Evolutionary conservation across 2,888 invertebrate genomes (phyloP).

Genomic region (Pterostichus niger): DNA sequence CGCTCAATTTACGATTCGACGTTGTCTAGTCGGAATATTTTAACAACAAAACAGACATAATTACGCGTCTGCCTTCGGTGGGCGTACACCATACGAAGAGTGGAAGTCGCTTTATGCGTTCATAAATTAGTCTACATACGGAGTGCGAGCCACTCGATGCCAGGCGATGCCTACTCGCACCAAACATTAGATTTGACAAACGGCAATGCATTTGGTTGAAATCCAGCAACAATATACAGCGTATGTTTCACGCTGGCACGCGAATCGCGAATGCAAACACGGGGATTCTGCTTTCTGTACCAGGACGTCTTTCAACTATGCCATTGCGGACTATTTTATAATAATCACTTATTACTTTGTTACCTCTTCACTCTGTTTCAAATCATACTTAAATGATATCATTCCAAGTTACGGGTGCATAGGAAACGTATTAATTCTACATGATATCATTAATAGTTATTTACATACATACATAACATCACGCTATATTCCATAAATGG

Average conservation of each 20-base stretch:
- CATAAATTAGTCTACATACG: constrained; percentile 72
- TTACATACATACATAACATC: no score
- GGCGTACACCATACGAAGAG: constrained; percentile 70
- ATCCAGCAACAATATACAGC: constrained; percentile 76
- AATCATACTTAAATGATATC: no score
- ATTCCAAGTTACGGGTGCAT: no score
- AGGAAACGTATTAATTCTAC: no score
- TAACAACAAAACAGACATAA: constrained; percentile 71
- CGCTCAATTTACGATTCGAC: constrained; percentile 71
- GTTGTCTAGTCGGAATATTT: constrained; percentile 73
- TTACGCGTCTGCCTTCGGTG: constrained; percentile 73
- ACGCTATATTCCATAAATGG: no score
- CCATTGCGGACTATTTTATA: not conserved
- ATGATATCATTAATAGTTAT: no score
- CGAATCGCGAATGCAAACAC: constrained; percentile 31
- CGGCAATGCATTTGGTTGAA: constrained; percentile 78
- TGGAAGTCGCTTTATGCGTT: constrained; percentile 64
- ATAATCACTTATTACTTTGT: not conserved
- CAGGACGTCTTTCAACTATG: not conserved
- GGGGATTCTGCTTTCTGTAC: not conserved
- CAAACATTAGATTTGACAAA: constrained; percentile 76
- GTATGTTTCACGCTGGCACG: constrained; percentile 73
- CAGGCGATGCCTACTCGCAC: constrained; percentile 65
- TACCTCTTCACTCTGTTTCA: no score
- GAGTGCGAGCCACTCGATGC: constrained; percentile 67